Base-by-base conservation (phyloP, 1,140 invertebrate genomes). In the Chironomus tepperi region DNA sequence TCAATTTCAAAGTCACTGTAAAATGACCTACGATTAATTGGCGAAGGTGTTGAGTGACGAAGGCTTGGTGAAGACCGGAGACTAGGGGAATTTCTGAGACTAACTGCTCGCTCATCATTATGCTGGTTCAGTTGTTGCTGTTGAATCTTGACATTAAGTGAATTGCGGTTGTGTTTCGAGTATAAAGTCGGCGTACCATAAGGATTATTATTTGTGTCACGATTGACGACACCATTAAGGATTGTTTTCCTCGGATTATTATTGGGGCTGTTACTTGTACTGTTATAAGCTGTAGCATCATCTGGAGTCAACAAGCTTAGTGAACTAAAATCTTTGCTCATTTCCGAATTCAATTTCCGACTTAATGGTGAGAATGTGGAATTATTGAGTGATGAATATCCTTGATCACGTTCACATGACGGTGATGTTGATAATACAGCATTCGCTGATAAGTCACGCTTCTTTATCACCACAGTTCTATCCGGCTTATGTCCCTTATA, bases 401-500 rank as follows among this genome's bases (percentile, higher is more conserved):
- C 42, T 6, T 73, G 43, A 73, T 42, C 73, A 18, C 47, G 47
- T 57, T 57, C 47, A 57, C 47, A n/a, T 15, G 73, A n/a, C 19
- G 42, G 12, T 3, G 15, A 73, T 43, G 10, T 73, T 47, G 43
- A 19, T 7, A 42, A 42, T 3, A 43, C 42, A 42, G 42, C 42
- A 19, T 43, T 43, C 3, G 65, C 73, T 15, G 76, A 75, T 42
- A 77, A 80, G 76, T 86, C 85, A 75, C 85, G 83, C 24, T 85
- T 87, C 79, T 87, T 86, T 12, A 75, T 64, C 7, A 86, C 87
- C 72, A 86, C 84, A 78, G 87, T 87, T 75, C 86, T 84, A 77
- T 87, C 86, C 15, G 86, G 84, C 74, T 84, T 79, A 42, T 85
- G 85, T 2, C 86, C 87, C 73, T 83, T 83, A 76, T 87, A 87